Evolutionary conservation across 2,888 invertebrate species (phyloP).

Genomic region (Heliconius ismenius): DNA sequence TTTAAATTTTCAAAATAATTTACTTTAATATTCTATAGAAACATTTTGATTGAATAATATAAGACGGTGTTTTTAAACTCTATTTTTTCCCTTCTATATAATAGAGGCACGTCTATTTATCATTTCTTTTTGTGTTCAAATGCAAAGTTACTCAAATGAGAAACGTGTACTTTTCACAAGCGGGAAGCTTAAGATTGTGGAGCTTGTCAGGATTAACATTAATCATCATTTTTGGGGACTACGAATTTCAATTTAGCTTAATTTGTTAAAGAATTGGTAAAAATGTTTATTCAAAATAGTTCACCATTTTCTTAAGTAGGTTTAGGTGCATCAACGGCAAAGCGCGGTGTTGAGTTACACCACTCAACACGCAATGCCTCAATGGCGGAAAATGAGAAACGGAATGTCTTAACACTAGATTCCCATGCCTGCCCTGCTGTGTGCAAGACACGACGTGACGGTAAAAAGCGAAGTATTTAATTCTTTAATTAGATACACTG

Average conservation of each 20-base stretch:
- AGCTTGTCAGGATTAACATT: conserved; percentile 17
- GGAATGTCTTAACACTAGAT: too few species aligned
- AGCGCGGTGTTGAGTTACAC: too few species aligned
- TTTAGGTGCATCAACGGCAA: not conserved
- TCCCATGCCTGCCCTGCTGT: too few species aligned
- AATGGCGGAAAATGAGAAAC: too few species aligned
- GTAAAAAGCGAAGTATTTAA: too few species aligned
- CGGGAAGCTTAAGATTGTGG: conserved; percentile 11
- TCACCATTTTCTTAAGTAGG: not conserved
- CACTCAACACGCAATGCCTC: too few species aligned
- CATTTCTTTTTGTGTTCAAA: conserved; percentile 16
- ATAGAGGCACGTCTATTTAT: not conserved
- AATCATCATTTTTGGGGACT: conserved; percentile 16
- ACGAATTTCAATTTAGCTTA: conserved; percentile 20
- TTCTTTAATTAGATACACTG: too few species aligned
- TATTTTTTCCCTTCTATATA: not conserved
- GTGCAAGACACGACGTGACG: too few species aligned
- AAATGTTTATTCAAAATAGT: not conserved
- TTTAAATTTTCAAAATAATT: too few species aligned
- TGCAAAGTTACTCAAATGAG: conserved; percentile 11
- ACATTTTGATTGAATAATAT: not conserved
- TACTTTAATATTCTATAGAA: not conserved
- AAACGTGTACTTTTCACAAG: conserved; percentile 11
- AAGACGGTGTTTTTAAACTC: too few species aligned
- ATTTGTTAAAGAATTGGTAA: conserved; percentile 13